A percentile compares a stretch with the other conserved stretches of the same genome.
These are phyloP conservation scores for Chaetops frenatus DNA, from an alignment of 2,113 vertebrate genomes.

Conservation along the genomic window DNA sequence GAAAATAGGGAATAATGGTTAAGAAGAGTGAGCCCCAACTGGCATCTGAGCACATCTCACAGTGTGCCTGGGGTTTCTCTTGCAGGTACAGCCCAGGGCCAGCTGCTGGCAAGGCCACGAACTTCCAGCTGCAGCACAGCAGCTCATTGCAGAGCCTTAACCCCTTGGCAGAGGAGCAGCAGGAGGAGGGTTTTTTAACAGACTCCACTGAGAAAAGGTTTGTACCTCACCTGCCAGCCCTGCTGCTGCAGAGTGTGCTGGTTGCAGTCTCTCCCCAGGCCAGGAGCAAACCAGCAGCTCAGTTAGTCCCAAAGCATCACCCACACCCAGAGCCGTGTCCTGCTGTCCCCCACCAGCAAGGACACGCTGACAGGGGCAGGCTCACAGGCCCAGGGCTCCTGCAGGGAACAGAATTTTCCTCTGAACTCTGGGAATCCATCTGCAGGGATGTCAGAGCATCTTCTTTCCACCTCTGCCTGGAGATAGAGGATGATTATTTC, in stretches of 20 bases:
- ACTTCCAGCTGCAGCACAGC: constrained; percentile 24
- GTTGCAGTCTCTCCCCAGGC: not conserved
- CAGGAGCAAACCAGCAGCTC: not conserved
- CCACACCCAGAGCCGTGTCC: not conserved
- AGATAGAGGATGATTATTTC: not conserved
- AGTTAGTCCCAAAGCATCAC: not conserved
- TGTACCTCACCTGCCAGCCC: not conserved
- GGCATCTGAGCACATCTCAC: not conserved
- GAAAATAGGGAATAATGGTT: not conserved
- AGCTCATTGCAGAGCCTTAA: not conserved
- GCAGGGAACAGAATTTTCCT: not conserved
- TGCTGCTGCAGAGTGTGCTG: rapidly evolving
- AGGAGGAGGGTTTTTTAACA: not conserved
- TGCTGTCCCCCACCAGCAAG: not conserved
- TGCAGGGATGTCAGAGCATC: not conserved
- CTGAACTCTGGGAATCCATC: not conserved
- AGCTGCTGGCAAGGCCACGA: not conserved
- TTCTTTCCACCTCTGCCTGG: not conserved
- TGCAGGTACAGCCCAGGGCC: not conserved
- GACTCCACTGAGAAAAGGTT: constrained; percentile 65
- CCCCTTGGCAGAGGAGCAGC: not conserved
- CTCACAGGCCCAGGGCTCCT: not conserved
- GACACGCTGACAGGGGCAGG: not conserved
- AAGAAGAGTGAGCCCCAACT: not conserved
- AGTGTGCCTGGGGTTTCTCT: not conserved